Percentiles rank a stretch among this genome's conserved stretches.
Evolutionary conservation across 2,888 invertebrate species (phyloP).

Genomic region (Taenaris catops): DNA sequence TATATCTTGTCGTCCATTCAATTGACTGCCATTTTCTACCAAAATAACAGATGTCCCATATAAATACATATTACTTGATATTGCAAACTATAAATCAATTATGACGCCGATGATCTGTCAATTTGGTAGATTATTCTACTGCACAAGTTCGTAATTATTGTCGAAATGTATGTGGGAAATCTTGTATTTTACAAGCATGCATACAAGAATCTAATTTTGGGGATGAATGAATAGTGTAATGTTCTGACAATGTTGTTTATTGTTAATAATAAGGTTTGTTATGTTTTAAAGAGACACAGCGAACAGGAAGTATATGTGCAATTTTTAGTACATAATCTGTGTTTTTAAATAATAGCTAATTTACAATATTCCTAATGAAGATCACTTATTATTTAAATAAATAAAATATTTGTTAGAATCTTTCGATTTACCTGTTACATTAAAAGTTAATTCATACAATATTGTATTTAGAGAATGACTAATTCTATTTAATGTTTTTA

Average conservation of each 20-base stretch:
- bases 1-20: slow-evolving; percentile 6
- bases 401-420: not conserved
- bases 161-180: slow-evolving; percentile 5
- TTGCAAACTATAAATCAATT: slow-evolving; percentile 10
- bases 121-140: slow-evolving; percentile 22
- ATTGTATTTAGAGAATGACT: no score
- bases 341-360: slow-evolving; percentile 15
- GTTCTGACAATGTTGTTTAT: slow-evolving; percentile 3
- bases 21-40: slow-evolving; percentile 16
- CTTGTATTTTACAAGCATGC: slow-evolving; percentile 1
- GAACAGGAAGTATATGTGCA: slow-evolving; percentile 16
- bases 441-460: no score
- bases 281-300: slow-evolving; percentile 8
- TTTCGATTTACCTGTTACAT: not conserved
- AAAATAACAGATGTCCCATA: slow-evolving; percentile 10
- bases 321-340: slow-evolving; percentile 25
- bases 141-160: slow-evolving; percentile 16
- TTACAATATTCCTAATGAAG: slow-evolving; percentile 18
- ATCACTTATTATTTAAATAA: not conserved
- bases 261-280: slow-evolving; percentile 7
- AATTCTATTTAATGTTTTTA: no score
- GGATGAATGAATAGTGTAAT: not conserved
- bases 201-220: slow-evolving; percentile 3
- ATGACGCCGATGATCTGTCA: slow-evolving; percentile 6
- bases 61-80: slow-evolving; percentile 2